phyloP scores from a whole-genome alignment of 2,888 invertebrate species.

The Ichneumoninae sp. region DNA sequence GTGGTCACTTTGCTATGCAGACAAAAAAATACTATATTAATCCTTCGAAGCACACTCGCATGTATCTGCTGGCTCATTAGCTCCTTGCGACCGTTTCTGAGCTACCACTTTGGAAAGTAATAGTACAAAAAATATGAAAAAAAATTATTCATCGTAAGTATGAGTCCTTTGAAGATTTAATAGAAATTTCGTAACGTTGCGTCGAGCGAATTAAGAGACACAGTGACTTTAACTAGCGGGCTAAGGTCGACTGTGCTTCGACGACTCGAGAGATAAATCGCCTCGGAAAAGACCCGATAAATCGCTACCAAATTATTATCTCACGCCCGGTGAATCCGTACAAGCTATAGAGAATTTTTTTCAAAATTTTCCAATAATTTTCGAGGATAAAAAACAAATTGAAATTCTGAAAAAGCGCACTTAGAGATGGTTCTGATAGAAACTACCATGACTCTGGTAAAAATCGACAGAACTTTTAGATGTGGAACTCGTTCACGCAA shows the following conservation, averaged over 20 bases:
- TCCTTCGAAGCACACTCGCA: not conserved
- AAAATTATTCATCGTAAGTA: not conserved
- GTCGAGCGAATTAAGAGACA: not conserved
- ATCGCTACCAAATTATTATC: not conserved
- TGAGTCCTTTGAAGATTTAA: not conserved
- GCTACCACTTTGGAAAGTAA: not conserved
- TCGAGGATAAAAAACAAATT: not conserved
- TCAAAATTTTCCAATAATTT: not conserved
- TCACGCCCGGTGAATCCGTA: too few relatives aligned
- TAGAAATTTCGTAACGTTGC: not conserved
- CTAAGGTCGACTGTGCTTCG: not conserved
- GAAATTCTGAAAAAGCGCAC: too few relatives aligned
- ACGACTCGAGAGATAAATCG: not conserved
- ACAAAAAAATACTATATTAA: not conserved
- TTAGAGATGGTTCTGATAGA: too few relatives aligned
- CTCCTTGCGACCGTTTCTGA: not conserved
- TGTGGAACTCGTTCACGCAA: too few relatives aligned
- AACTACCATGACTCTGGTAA: too few relatives aligned
- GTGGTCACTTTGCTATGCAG: constrained; percentile 38
- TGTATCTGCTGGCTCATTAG: constrained; percentile 1
- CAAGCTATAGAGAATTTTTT: too few relatives aligned
- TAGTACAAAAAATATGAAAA: not conserved
- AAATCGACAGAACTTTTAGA: too few relatives aligned
- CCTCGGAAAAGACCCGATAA: not conserved
- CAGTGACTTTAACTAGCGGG: not conserved